Evolutionary conservation across 2,888 invertebrate genomes (phyloP), one percentile per base, ranked within the genome.

Genomic region (Subacronicta megacephala): DNA sequence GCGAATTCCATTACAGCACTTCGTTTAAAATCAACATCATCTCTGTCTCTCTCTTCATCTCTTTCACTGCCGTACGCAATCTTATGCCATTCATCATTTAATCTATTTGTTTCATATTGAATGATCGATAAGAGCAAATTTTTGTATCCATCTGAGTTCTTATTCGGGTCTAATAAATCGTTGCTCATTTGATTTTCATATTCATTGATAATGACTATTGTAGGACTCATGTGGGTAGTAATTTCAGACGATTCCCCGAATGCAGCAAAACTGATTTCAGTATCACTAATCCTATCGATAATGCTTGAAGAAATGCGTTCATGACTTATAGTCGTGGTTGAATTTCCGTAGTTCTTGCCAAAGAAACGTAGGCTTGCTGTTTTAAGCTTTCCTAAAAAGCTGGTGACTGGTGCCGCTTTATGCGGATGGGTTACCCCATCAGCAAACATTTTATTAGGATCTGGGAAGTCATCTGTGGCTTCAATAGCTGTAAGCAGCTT

Each of bases 101-200:
- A 23, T 33, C 63, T 77, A 20, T 80, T 75, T 0, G 77, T 78
- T 72, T 87, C 84, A 58, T 72, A 84, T 59, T 82, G 78, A 16
- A 87, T 77, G 46, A 87, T 69, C 7, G 85, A 81, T 2, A 83
- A 47, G 0, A 87, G 57, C 7, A 87, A 64, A 63, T 72, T 79
- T 33, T 63, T 79, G 13, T 65, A 65, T 1, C 54, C 54, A 0
- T 68, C 55, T 4, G 43, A 29, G 15, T 54, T 59, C 12, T 31
- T 45, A 2, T 37, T 57, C 1, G 46, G 5, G 4, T 53, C 68
- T 4, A 54, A 4, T 6, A 6, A 13, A 3, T 36, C 45, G 15
- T 26, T 62, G 26, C 6, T 23, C 0, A 59, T 10, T 1, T 49
- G 45, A 29, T 49, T 43, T 5, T 59, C 67, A 36, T 75, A 63